phyloP scores from a whole-genome alignment of 2,113 vertebrate species.

The Fregetta grallaria region DNA sequence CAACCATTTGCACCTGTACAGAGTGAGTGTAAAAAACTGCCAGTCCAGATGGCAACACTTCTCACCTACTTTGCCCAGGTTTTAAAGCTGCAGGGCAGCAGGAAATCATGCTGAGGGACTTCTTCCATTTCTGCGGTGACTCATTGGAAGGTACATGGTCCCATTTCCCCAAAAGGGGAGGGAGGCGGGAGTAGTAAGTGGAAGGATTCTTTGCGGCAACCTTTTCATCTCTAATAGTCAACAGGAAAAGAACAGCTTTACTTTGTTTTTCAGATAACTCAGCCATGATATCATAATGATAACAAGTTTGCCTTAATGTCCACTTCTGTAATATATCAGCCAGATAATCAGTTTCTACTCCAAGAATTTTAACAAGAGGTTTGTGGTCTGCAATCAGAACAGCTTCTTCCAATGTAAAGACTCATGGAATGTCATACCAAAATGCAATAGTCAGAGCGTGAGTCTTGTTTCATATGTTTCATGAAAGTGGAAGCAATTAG shows the following conservation, averaged over 20 bases:
- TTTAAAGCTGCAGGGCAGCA: neutral
- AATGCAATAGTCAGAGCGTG: constrained; percentile 23
- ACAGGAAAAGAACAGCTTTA: neutral
- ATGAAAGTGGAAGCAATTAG: constrained; percentile 51
- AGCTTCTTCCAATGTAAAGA: constrained; percentile 62
- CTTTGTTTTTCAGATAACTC: constrained; percentile 51
- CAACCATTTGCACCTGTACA: neutral
- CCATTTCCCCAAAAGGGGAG: neutral
- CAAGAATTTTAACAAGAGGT: constrained; percentile 55
- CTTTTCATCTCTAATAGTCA: constrained; percentile 42
- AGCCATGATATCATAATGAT: constrained; percentile 51
- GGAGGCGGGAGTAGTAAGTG: neutral
- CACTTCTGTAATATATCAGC: constrained; percentile 31
- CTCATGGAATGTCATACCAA: constrained; percentile 48
- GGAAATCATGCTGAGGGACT: neutral
- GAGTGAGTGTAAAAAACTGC: neutral
- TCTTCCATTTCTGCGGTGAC: neutral
- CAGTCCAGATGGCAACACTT: neutral
- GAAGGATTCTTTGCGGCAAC: neutral
- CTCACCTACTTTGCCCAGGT: neutral
- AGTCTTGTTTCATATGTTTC: constrained; percentile 3
- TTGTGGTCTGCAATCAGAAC: constrained; percentile 44
- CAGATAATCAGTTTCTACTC: constrained; percentile 50
- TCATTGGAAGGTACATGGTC: neutral
- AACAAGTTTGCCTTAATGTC: constrained; percentile 16